Conservation (phyloP, 2,888 invertebrate genomes). For the Noctua comes region DNA sequence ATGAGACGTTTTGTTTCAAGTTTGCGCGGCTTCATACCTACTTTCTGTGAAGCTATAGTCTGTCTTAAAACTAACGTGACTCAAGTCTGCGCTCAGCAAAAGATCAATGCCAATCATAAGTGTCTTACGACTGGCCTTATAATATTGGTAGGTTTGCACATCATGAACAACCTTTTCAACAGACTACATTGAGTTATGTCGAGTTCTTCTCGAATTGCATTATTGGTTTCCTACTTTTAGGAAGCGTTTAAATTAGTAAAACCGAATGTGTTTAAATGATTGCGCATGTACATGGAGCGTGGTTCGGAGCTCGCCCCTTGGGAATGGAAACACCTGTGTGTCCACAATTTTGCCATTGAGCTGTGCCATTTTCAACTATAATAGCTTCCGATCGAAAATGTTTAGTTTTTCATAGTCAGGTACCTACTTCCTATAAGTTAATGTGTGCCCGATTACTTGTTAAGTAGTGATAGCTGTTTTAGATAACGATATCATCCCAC, state of each 20-base stretch:
- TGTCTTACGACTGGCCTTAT: too few relatives aligned
- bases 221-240: not conserved
- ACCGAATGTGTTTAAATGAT: conserved; percentile 5
- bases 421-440: not conserved
- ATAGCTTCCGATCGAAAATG: conserved; percentile 4
- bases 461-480: not conserved
- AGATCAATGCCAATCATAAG: too few relatives aligned
- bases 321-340: conserved; percentile 74
- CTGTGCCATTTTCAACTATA: conserved; percentile 11
- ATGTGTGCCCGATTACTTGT: not conserved
- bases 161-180: not conserved
- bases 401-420: not conserved
- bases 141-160: not conserved
- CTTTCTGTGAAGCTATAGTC: too few relatives aligned
- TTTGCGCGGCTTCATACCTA: too few relatives aligned
- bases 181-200: not conserved
- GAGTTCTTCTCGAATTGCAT: not conserved
- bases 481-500: not conserved
- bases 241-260: conserved; percentile 10
- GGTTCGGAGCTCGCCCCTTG: conserved; percentile 66
- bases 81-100: too few relatives aligned
- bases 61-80: too few relatives aligned
- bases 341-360: not conserved
- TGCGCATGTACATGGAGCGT: not conserved
- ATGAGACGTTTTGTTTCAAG: too few relatives aligned